phyloP scores from a whole-genome alignment of 2,888 invertebrate genomes.

The Tinea trinotella region DNA sequence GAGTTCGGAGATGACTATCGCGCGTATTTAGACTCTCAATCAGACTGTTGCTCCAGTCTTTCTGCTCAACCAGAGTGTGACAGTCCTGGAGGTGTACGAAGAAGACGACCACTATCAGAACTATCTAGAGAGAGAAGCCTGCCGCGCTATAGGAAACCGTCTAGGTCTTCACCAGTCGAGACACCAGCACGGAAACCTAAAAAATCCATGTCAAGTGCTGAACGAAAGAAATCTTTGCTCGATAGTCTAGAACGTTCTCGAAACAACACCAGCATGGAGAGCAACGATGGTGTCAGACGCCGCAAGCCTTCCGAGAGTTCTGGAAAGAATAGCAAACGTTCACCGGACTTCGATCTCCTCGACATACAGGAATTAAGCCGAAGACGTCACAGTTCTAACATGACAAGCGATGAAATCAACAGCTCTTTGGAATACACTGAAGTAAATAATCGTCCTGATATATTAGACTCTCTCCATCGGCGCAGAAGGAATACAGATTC shows the following conservation, averaged over 20 bases:
- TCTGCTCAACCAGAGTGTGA: constrained; percentile 75
- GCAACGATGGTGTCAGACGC: constrained; percentile 53
- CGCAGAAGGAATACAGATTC: constrained; percentile 37
- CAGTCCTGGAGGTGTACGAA: constrained; percentile 44
- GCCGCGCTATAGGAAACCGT: constrained; percentile 52
- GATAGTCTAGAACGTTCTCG: constrained; percentile 63
- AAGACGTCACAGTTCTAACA: constrained; percentile 59
- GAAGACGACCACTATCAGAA: constrained; percentile 58
- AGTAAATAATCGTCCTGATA: constrained; percentile 63
- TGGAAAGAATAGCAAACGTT: constrained; percentile 53
- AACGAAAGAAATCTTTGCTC: constrained; percentile 59
- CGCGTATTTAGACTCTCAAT: constrained; percentile 90
- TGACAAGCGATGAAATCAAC: constrained; percentile 64
- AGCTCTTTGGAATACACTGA: constrained; percentile 65
- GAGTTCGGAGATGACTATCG: constrained; percentile 94
- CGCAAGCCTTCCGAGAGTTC: constrained; percentile 49
- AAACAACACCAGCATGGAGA: constrained; percentile 63
- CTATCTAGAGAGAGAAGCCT: constrained; percentile 44
- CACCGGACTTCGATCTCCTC: constrained; percentile 53
- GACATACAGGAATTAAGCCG: constrained; percentile 56
- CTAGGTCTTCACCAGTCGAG: constrained; percentile 50
- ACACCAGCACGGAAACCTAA: constrained; percentile 57
- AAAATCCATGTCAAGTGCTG: constrained; percentile 65
- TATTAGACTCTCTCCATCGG: constrained; percentile 54
- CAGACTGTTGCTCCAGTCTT: constrained; percentile 87